Base-by-base conservation (phyloP, 2,113 vertebrate species). In the Dryoscopus gambensis region DNA sequence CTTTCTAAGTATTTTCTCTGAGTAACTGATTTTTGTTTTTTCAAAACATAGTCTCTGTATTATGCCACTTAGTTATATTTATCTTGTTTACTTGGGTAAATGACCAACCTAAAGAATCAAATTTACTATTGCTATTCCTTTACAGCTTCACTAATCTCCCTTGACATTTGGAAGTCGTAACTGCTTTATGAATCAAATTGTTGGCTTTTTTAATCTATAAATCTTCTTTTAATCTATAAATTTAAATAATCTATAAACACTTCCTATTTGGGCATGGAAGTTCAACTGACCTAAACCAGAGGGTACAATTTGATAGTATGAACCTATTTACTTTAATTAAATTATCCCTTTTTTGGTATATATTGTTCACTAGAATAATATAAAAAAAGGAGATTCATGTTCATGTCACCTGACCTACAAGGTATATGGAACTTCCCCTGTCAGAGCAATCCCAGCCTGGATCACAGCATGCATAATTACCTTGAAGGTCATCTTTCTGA, bases 391-490 rank as follows among this genome's bases (percentile, higher is more conserved):
- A 65, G 10, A 17, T 30, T 2, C 28, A 44, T 46, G 11, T 42
- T 90, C 19, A 30, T 40, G 10, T 57, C 50, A 77, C 33, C 14
- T 22, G 28, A 78, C 27, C 39, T 78, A 31, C 7, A 63, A 20
- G 0, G 0, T 30, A 13, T 15, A 27, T 46, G 25, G 31, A 81
- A 37, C 11, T 71, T 57, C 23, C 9, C 13, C 16, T 53, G 9
- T 40, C n/a, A 19, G 28, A 12, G 5, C 11, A 77, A 90, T 62
- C 25, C 24, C 35, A 80, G 25, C 42, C 42, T 81, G 14, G 24
- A 37, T 37, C 9, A 5, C 3, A 9, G 20, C 0, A 0, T 31
- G 5, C 13, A 17, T 17, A 46, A 2, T 37, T 76, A n/a, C 35
- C 25, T 69, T 64, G 37, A 62, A 79, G 15, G 22, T 21, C 39